Evolutionary conservation across 1,140 invertebrate genomes (phyloP).

Genomic region (Camponotus vicinus): DNA sequence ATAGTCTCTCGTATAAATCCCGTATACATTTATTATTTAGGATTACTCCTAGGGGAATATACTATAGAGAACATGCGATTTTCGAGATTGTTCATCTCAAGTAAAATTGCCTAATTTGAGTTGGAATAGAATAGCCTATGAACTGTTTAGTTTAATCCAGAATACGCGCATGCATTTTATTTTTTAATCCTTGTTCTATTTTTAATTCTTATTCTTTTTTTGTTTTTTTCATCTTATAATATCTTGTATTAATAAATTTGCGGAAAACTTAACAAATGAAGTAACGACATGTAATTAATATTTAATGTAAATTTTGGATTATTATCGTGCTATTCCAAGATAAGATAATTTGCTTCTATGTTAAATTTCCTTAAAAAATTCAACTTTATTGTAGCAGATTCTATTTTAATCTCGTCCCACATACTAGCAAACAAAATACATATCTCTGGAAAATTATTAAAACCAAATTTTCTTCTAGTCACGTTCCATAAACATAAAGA

Average conservation of each 20-base stretch:
- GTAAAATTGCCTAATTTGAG: not conserved
- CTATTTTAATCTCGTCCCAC: not conserved
- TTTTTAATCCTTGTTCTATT: not conserved
- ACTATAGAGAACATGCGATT: not conserved
- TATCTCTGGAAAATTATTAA: conserved; percentile 39
- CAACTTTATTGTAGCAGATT: not conserved
- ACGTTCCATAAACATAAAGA: conserved; percentile 64
- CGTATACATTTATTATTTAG: conserved; percentile 14
- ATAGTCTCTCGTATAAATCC: too few relatives aligned
- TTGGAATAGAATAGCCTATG: not conserved
- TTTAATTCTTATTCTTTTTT: not conserved
- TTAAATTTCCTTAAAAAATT: conserved; percentile 1
- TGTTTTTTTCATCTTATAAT: not conserved
- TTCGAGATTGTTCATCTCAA: not conserved
- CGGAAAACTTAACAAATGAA: not conserved
- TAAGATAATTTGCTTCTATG: conserved; percentile 4
- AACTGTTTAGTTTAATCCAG: not conserved
- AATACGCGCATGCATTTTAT: not conserved
- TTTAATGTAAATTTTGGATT: not conserved
- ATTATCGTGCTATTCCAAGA: not conserved
- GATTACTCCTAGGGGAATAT: not conserved
- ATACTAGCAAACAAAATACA: conserved; percentile 8
- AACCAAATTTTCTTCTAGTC: conserved; percentile 49
- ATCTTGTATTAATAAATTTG: not conserved
- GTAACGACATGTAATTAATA: not conserved